A percentile compares a stretch with the other conserved stretches of the same genome.
These are phyloP conservation scores for Bhutanitis thaidina DNA, from an alignment of 2,888 invertebrate genomes.

Conservation along the genomic window DNA sequence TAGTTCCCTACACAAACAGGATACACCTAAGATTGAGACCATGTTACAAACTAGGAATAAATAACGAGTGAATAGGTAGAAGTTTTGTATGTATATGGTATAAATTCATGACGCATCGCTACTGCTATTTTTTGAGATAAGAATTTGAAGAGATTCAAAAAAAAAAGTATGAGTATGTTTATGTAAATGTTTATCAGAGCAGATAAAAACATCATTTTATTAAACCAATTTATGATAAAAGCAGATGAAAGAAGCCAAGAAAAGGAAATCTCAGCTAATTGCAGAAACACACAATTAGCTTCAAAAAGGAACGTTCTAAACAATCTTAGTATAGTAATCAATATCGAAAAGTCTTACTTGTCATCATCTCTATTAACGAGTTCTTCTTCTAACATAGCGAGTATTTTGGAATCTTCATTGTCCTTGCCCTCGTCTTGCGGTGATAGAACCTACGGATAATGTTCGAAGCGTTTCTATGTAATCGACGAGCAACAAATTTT, in stretches of 20 bases:
- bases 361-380: constrained; percentile 91
- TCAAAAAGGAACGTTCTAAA: no score
- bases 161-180: no score
- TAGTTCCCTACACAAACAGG: constrained; percentile 51
- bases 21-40: neutral
- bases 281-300: no score
- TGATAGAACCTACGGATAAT: constrained; percentile 72
- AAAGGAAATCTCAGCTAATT: neutral
- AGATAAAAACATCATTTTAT: no score
- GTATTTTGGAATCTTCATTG: constrained; percentile 88
- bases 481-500: constrained; percentile 56
- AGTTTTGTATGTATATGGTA: no score
- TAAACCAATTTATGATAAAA: constrained; percentile 8
- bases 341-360: constrained; percentile 77
- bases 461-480: constrained; percentile 66
- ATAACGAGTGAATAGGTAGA: no score
- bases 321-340: no score
- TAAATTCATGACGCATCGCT: no score
- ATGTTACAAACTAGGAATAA: neutral
- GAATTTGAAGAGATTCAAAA: no score
- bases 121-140: no score
- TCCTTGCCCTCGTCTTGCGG: constrained; percentile 72
- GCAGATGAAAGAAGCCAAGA: constrained; percentile 34
- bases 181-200: no score
- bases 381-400: constrained; percentile 87